These are phyloP conservation scores for Muntiacus muntjak DNA, from an alignment of 2,113 vertebrate species.

Conservation along the genomic window DNA sequence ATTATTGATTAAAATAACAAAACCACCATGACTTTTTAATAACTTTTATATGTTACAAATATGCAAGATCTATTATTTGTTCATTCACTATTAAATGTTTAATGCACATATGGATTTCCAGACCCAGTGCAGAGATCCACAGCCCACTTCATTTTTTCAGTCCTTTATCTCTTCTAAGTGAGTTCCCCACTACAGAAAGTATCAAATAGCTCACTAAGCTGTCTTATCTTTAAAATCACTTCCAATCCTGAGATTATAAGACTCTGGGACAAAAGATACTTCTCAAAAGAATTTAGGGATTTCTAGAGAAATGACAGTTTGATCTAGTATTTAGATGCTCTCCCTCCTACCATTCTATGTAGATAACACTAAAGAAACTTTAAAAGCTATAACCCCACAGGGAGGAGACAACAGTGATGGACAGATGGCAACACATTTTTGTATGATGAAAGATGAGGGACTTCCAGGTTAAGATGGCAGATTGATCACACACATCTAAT, in stretches of 20 bases:
- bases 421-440: neutral
- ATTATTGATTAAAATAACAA: slow-evolving; percentile 5
- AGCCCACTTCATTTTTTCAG: neutral
- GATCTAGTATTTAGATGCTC: neutral
- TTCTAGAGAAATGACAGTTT: neutral
- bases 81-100: neutral
- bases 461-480: neutral
- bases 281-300: neutral
- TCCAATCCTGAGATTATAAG: slow-evolving; percentile 6
- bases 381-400: neutral
- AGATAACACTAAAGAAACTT: neutral
- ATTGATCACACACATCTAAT: neutral
- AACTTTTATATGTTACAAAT: neutral
- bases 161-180: neutral
- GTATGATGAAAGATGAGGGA: neutral
- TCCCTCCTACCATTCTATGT: neutral
- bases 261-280: neutral
- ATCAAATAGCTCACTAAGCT: neutral
- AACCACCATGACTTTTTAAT: neutral
- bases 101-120: neutral
- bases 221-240: slow-evolving; percentile 24
- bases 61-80: neutral
- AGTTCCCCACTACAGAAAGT: neutral
- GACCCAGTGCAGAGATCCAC: neutral
- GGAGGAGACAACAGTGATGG: neutral